A percentile compares a stretch with the other conserved stretches of the same genome.
phyloP scores from a whole-genome alignment of 2,113 vertebrate species.

The Megaptera novaeangliae region DNA sequence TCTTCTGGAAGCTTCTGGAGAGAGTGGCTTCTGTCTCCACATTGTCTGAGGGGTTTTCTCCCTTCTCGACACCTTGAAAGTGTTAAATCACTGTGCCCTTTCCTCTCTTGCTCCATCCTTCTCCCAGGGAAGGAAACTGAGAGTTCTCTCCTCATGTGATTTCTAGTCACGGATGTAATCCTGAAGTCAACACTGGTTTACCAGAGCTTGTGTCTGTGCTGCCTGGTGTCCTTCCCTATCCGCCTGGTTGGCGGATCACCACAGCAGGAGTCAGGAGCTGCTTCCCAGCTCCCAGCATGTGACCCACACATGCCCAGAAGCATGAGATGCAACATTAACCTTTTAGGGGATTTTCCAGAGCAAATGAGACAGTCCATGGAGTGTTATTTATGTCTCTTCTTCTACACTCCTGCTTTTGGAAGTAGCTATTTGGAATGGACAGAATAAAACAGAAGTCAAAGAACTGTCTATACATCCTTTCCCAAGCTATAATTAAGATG shows the following conservation, averaged over 20 bases:
- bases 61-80: neutral
- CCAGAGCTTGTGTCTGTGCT: neutral
- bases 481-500: conserved; percentile 66
- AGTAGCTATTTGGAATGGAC: conserved; percentile 42
- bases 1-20: neutral
- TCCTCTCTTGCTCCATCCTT: neutral
- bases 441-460: conserved; percentile 55
- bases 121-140: neutral
- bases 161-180: neutral
- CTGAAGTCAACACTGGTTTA: neutral
- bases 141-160: neutral
- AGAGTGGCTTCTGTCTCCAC: neutral
- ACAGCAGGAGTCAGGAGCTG: neutral
- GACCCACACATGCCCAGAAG: conserved; percentile 33
- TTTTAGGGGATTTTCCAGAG: conserved; percentile 47
- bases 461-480: conserved; percentile 33
- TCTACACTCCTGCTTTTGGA: neutral
- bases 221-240: neutral
- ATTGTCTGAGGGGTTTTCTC: neutral
- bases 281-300: conserved; percentile 46
- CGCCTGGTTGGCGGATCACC: neutral
- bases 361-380: neutral
- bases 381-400: conserved; percentile 8
- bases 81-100: neutral
- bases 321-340: conserved; percentile 7